Evolutionary conservation across 1,140 invertebrate species (phyloP), one percentile per base, ranked within the genome.

Genomic region (Phthorimaea operculella): DNA sequence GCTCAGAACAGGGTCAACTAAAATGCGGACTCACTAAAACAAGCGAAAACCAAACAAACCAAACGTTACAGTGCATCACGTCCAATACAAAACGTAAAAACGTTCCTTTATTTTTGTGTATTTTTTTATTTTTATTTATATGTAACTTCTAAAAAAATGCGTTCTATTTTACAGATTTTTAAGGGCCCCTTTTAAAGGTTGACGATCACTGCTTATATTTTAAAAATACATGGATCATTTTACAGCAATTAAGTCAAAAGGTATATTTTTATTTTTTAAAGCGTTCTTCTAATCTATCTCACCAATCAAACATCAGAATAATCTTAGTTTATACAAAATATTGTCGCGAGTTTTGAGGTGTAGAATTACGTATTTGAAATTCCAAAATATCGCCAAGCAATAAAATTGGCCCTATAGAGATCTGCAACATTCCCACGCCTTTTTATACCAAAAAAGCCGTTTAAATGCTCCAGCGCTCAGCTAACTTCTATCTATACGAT

Each of bases 1-100:
- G 76, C 76, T 57, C 59, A 65, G 67, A 63, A 71, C 65, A 68
- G 66, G 69, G 63, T 62, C 60, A 70, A 68, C 59, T 51, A 67
- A 28, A 74, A 65, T 55, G 70, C 66, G 67, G 70, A 68, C 63
- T 66, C 60, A 82, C 79, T 76, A 83, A 83, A 83, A 83, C 76
- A 83, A 83, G 77, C 79, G 63, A 63, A 47, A 72, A 78, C 63
- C 77, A 68, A 78, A 76, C 70, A 79, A 77, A 77, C 64, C 67
- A 74, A 79, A 81, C 68, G 63, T 61, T 57, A 73, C 72, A 81
- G 79, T 83, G 79, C 79, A 79, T 79, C 76, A 81, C 79, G 78
- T 81, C 74, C 72, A 83, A 71, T 70, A 72, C 55, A 58, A 72
- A 73, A 76, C 66, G 64, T 73, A 74, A 59, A 69, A 76, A 76